These are phyloP conservation scores for Ichneumoninae sp. DNA, from an alignment of 2,888 invertebrate species.

Conservation along the genomic window DNA sequence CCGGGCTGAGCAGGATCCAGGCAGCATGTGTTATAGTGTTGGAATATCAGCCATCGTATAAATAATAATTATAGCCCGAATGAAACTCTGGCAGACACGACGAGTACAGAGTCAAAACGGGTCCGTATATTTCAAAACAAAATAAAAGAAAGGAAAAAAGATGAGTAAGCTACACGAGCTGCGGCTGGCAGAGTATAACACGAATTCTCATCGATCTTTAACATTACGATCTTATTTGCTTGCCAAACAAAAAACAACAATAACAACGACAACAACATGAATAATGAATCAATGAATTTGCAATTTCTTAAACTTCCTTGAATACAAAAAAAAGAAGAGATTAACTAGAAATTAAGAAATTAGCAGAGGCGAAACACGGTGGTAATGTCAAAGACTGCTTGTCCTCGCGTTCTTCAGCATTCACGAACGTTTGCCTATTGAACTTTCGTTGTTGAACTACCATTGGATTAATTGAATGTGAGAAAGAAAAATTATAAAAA, in stretches of 20 bases:
- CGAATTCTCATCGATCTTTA: constrained; percentile 58
- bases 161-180: constrained; percentile 27
- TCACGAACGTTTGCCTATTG: constrained; percentile 67
- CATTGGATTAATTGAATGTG: constrained; percentile 42
- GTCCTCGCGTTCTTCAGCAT: constrained; percentile 62
- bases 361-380: constrained; percentile 41
- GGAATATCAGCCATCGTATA: constrained; percentile 72
- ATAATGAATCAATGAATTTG: constrained; percentile 21
- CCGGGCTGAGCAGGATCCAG: constrained; percentile 73
- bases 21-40: constrained; percentile 74
- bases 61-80: constrained; percentile 67
- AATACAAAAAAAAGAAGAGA: constrained; percentile 37
- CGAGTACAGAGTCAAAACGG: constrained; percentile 44
- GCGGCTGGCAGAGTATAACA: constrained; percentile 43
- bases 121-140: constrained; percentile 41
- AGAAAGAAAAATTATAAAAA: constrained; percentile 21
- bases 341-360: constrained; percentile 34
- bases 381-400: constrained; percentile 63
- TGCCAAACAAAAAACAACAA: constrained; percentile 19
- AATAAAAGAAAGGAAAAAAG: constrained; percentile 13
- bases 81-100: constrained; percentile 58
- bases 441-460: constrained; percentile 63
- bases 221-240: constrained; percentile 58
- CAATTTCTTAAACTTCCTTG: constrained; percentile 43
- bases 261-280: not conserved